Conservation (phyloP, 2,113 vertebrate species). For the Hypanus sabinus region DNA sequence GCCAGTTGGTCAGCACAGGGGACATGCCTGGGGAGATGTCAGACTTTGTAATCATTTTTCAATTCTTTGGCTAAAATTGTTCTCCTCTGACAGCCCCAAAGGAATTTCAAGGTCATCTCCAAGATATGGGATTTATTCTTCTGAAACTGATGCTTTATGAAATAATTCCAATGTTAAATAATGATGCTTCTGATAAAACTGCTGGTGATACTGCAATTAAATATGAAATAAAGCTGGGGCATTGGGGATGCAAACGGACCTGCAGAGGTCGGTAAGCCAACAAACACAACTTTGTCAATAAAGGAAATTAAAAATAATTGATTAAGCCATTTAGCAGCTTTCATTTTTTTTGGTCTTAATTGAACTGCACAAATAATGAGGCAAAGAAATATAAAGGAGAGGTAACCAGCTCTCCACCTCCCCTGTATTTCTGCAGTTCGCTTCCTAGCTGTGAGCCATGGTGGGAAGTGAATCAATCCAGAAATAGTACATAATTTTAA, state of each 20-base stretch:
- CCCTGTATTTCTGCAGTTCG: background rate
- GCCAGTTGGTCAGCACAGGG: too few species aligned
- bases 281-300: too few species aligned
- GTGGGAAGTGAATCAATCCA: background rate
- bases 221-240: background rate
- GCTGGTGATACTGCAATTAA: background rate
- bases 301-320: background rate
- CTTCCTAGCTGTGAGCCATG: background rate
- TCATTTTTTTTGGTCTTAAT: background rate
- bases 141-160: too few species aligned
- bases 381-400: background rate
- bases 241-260: background rate
- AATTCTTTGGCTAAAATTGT: background rate
- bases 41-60: background rate
- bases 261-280: too few species aligned
- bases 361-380: background rate
- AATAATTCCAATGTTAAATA: background rate
- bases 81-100: background rate
- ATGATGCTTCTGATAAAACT: background rate
- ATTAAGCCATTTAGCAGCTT: background rate
- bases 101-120: background rate
- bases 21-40: background rate
- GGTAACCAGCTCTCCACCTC: too few species aligned
- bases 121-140: background rate
- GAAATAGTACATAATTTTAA: background rate